Evolutionary conservation across 2,797 vertebrate genomes (phyloP), one percentile per base, ranked within the genome.

Genomic region (Argyrosomus regius): DNA sequence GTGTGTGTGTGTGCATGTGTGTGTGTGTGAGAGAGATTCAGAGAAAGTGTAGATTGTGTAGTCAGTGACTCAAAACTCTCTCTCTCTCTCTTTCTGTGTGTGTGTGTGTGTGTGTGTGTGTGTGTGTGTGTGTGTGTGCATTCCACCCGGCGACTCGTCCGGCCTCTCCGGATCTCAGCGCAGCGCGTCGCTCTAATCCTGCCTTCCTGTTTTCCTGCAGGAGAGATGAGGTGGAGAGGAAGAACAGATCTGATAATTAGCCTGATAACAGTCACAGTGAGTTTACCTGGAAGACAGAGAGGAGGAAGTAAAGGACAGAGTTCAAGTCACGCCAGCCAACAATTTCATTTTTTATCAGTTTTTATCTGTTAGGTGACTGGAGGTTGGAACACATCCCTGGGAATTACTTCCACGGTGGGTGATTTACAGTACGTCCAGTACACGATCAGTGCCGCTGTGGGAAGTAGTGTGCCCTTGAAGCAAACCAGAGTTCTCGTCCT

Each of bases 161-260:
- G 86, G 85, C 85, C 91, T 84, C 91, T 94, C 93, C 92, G 94
- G 94, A 95, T 93, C 92, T 95, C 83, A 80, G 92, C 85, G 64
- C 92, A 89, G 92, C 56, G 87, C 86, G 85, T 90, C 89, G 75
- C 89, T 93, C 92, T 96, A 95, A 95, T 95, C 94, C 94, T 85
- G 78, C 86, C 92, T 96, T 95, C 95, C 95, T 95, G 95, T 94
- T 94, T 93, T 93, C 89, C 92, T 89, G 89, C 89, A 87, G 88
- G 80, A 90, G 87, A 78, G 87, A 87, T 86, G 89, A 90, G 71
- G 81, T 74, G 65, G 75, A 90, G 91, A 92, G 91, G 80, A 90
- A 87, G 78, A 89, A 68, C 73, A 63, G 77, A 69, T 83, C 63
- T 76, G 88, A 91, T 90, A 80, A 91, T 93, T 86, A 90, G 79